Percentiles rank a stretch among this genome's conserved stretches.
Evolutionary conservation across 2,888 invertebrate species (phyloP).

Genomic region (Eurytoma californica): DNA sequence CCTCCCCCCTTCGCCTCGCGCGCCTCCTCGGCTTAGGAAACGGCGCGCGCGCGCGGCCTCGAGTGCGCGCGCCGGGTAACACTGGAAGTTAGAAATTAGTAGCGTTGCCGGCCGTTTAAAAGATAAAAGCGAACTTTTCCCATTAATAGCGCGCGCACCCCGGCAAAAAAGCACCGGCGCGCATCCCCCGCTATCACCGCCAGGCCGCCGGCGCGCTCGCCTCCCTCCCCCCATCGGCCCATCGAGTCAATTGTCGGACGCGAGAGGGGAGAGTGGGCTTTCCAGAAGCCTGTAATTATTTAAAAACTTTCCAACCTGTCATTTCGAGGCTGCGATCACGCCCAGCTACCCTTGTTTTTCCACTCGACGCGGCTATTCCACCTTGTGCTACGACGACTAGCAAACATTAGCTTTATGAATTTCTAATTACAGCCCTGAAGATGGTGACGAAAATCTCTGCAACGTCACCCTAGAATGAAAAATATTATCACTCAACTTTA

Average conservation of each 20-base stretch:
- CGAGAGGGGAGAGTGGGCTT: constrained; percentile 57
- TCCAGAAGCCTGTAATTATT: constrained; percentile 69
- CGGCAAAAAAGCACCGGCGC: constrained; percentile 8
- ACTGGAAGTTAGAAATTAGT: constrained; percentile 73
- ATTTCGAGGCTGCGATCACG: constrained; percentile 30
- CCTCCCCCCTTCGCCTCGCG: background rate
- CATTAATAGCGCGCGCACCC: constrained; percentile 63
- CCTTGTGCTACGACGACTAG: background rate
- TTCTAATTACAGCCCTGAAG: no score
- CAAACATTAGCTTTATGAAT: background rate
- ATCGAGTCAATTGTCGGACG: constrained; percentile 50
- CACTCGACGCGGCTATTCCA: background rate
- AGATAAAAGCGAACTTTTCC: constrained; percentile 75
- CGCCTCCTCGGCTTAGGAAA: no score
- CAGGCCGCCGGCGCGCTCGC: background rate
- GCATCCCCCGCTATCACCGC: background rate
- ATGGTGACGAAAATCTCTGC: no score
- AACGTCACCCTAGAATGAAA: no score
- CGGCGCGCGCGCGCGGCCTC: background rate
- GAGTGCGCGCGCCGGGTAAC: constrained; percentile 61
- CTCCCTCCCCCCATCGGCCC: background rate
- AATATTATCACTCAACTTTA: no score
- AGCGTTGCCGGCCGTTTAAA: constrained; percentile 73
- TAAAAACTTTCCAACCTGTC: constrained; percentile 67
- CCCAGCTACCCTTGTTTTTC: constrained; percentile 7